Evolutionary conservation across 1,140 invertebrate genomes (phyloP), one percentile per base, ranked within the genome.

Genomic region (Pseudachorutes palmiensis): DNA sequence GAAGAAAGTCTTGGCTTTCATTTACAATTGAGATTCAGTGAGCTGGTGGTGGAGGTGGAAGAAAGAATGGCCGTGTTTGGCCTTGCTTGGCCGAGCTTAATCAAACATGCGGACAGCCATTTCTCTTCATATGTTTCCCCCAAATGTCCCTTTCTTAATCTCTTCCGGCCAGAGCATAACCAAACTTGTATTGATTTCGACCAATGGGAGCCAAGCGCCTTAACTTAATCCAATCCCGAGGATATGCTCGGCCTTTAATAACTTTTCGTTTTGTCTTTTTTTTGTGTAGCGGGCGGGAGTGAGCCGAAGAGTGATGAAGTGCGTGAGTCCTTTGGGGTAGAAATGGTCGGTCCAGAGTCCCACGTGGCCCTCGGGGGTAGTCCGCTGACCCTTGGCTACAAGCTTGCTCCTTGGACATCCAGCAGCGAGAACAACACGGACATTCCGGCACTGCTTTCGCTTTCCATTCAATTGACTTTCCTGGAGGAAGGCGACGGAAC

Each of bases 341-440:
- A 71, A 26, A 1, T 71, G 5, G 33, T 30, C 16, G 66, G 62
- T 41, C 66, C 66, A 1, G 30, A 28, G 60, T 36, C 64, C 28
- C 64, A 65, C 36, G 63, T 71, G 32, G 66, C 70, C 3, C 45
- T 71, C 12, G 69, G 69, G 30, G 70, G 70, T 26, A 65, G 28
- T 45, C 49, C 68, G 41, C 55, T 71, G n/a, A 30, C 9, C 19
- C 51, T 71, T 48, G 41, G 36, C 3, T 71, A 71, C 32, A 49
- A 65, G 12, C 62, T 68, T 19, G n/a, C 2, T 2, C 41, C 63
- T 2, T 30, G 48, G 14, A 41, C 36, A 41, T 19, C 19, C n/a
- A n/a, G n/a, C n/a, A n/a, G n/a, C 51, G 24, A 5, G 14, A 55
- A 55, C 24, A 9, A 24, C 9, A 55, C 51, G 51, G 51, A 55